Base-by-base conservation (phyloP, 2,888 invertebrate genomes). In the Ophion ventricosus region DNA sequence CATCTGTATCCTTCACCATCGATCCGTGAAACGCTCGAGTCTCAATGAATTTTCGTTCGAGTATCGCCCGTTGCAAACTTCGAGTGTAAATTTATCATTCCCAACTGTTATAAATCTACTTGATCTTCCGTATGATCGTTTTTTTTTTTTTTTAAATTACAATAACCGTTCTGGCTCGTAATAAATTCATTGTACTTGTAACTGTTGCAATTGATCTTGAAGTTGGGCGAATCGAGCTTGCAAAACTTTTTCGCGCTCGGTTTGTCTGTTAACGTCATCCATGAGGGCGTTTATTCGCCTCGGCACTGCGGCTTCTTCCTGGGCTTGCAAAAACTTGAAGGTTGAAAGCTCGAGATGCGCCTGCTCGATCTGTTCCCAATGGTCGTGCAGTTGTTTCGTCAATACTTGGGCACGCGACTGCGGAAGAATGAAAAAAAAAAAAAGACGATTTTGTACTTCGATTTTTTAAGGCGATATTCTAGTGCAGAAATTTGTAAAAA, bases 181-280 rank as follows among this genome's bases (percentile, higher is more conserved):
- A 57, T 14, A 35, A 5, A 73, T 70, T 63, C 43, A 80, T 67
- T 88, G 81, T 63, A 86, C 43, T 86, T 93, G 92, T 63, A 93
- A 84, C 85, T 93, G 91, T 82, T 94, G 93, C 69, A 95, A 92
- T 88, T 96, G 95, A 2, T 95, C 95, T 87, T 96, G 96, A 0
- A 98, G 94, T 85, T 96, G 96, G 0, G 96, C 95, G 92, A 97
- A 99, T 88, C 96, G 96, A 84, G 95, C 95, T 94, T 99, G 99
- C 70, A 99, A 94, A 81, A 95, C 96, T 89, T 96, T 97, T 93
- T 99, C 99, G 79, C 99, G 95, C 86, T 98, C 98, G 89, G 96
- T 97, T 94, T 99, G 99, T 77, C 98, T 95, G 84, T 96, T 97
- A 0, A 99, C 98, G 92, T 99, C 99, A 91, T 98, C 98, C 77